A percentile compares a stretch with the other conserved stretches of the same genome.
Evolutionary conservation across 2,888 invertebrate species (phyloP).

Genomic region (Stenurella melanura): DNA sequence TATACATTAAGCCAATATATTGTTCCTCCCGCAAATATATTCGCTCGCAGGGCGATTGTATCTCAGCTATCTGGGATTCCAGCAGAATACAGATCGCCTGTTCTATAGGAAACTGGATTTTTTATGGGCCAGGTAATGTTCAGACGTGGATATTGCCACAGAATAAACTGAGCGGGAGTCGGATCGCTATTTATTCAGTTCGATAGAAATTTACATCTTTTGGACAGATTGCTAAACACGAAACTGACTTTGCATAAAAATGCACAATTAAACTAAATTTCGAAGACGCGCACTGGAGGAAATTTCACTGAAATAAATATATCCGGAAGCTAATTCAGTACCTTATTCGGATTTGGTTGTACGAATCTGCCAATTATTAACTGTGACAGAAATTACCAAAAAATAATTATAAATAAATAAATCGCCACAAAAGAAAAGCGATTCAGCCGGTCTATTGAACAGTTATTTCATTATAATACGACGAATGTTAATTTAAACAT

Average conservation of each 20-base stretch:
- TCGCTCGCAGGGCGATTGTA: slow-evolving; percentile 68
- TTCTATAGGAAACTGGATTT: slow-evolving; percentile 67
- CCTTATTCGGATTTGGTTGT: neutral
- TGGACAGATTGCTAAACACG: slow-evolving; percentile 48
- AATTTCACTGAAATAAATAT: neutral
- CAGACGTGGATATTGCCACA: slow-evolving; percentile 70
- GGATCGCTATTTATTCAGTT: slow-evolving; percentile 48
- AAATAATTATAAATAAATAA: too few relatives aligned
- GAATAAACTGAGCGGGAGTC: slow-evolving; percentile 49
- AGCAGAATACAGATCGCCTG: slow-evolving; percentile 69
- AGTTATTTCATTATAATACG: too few relatives aligned
- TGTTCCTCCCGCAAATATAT: slow-evolving; percentile 69
- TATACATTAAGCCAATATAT: slow-evolving; percentile 69
- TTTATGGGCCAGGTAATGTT: slow-evolving; percentile 71
- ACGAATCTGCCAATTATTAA: too few relatives aligned
- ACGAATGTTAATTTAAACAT: too few relatives aligned
- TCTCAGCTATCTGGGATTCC: slow-evolving; percentile 69
- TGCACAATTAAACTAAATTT: slow-evolving; percentile 45
- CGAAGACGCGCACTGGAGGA: neutral
- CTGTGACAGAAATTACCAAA: too few relatives aligned
- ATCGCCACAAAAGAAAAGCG: too few relatives aligned
- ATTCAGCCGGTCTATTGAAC: too few relatives aligned
- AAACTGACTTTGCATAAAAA: slow-evolving; percentile 48
- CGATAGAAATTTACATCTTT: slow-evolving; percentile 54
- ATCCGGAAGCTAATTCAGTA: neutral